These are phyloP conservation scores for Melitaea cinxia DNA, from an alignment of 1,140 invertebrate species.

Conservation along the genomic window DNA sequence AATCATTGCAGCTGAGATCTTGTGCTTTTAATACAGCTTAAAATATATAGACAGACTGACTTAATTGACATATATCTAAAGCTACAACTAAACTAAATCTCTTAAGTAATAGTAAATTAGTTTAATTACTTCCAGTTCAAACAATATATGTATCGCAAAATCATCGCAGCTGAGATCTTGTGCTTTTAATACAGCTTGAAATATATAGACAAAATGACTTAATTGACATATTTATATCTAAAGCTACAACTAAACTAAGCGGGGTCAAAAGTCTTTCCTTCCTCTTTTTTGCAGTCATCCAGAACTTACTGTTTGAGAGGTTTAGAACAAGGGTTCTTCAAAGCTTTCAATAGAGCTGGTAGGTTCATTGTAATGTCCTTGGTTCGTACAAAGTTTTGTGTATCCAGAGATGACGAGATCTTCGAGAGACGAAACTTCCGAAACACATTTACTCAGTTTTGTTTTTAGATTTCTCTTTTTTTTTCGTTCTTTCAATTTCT, in stretches of 20 bases:
- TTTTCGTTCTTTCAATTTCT: too few relatives aligned
- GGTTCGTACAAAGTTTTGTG: too few relatives aligned
- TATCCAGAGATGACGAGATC: too few relatives aligned
- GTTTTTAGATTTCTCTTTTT: too few relatives aligned
- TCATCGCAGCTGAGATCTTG: constrained; percentile 5
- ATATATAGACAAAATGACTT: constrained; percentile 16
- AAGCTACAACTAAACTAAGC: constrained; percentile 30
- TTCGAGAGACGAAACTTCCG: too few relatives aligned
- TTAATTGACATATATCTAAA: constrained; percentile 40
- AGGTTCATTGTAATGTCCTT: too few relatives aligned
- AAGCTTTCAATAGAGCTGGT: too few relatives aligned
- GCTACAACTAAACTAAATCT: constrained; percentile 34
- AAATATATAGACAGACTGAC: constrained; percentile 8
- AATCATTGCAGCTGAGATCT: constrained; percentile 13
- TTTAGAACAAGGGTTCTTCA: too few relatives aligned
- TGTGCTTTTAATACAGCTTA: background rate
- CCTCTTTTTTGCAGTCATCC: background rate
- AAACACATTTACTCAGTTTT: too few relatives aligned
- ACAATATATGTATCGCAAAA: constrained; percentile 32
- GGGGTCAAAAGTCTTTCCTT: background rate
- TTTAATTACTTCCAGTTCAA: constrained; percentile 25
- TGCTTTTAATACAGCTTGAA: background rate
- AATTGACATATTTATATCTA: constrained; percentile 39
- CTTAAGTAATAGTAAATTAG: too few relatives aligned
- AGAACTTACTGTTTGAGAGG: too few relatives aligned